Evolutionary conservation across 2,797 vertebrate genomes (phyloP), one percentile per base, ranked within the genome.

Genomic region (Spheniscus humboldti): DNA sequence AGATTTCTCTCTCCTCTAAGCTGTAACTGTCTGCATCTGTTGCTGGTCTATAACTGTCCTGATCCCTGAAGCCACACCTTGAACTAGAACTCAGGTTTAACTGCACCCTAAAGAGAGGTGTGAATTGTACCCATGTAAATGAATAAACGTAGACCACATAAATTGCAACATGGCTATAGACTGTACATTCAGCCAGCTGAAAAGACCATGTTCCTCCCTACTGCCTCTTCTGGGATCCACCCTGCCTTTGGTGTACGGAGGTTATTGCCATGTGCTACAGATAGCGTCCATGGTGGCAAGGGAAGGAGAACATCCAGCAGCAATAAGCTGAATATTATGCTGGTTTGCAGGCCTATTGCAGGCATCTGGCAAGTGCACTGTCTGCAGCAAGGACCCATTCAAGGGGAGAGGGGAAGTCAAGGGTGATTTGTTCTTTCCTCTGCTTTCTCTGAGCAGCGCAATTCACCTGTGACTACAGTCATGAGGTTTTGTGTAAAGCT

Each of bases 281-380:
- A 15, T 8, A 37, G 28, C 22, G 64, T 27, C 39, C 3, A 0
- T 0, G 0, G 23, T 25, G 30, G 45, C 30, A 33, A 67, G 39
- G 28, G 39, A 83, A 39, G 53, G 24, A 76, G 10, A 71, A 53
- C 13, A 47, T 72, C 27, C 41, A 67, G 63, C n/a, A 67, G 37
- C 60, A 73, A 59, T 19, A 11, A 76, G 33, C 59, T 50, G 35
- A 63, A 15, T 55, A 33, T 48, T 71, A 8, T 53, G 18, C 28
- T 84, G 55, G 12, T 59, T 80, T 37, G 25, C 69, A 90, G 45
- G 35, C 24, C 25, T 82, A 5, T 30, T 43, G 37, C n/a, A 57
- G 59, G 31, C 33, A 45, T 28, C 60, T 73, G 55, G 60, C 56
- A 83, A 39, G 24, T 5, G 15, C 30, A 28, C 13, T 23, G 39